These are phyloP conservation scores for Alethe diademata DNA, from an alignment of 2,113 vertebrate species.

Conservation along the genomic window DNA sequence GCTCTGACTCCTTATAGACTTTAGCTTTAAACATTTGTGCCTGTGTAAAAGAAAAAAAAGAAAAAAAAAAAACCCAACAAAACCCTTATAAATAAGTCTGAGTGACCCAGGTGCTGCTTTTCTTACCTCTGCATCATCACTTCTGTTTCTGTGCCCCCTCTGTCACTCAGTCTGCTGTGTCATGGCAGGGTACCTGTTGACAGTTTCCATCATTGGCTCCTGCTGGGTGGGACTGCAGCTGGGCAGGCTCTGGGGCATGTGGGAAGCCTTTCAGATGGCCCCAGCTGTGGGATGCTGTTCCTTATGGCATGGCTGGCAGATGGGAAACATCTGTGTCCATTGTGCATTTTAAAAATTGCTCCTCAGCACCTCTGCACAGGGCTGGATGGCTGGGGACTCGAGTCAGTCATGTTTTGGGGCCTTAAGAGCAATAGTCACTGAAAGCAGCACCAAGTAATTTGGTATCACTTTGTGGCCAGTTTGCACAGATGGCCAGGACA, in stretches of 20 bases:
- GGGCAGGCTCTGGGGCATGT: neutral
- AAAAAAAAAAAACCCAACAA: fast-evolving
- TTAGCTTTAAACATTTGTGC: neutral
- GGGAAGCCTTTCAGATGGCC: neutral
- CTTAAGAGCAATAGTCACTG: neutral
- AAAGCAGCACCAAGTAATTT: neutral
- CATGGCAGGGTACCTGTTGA: neutral
- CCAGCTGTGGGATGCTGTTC: neutral
- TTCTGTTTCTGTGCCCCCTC: neutral
- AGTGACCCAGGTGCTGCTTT: neutral
- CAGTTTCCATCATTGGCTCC: neutral
- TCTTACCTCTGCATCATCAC: neutral
- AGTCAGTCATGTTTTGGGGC: neutral
- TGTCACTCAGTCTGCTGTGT: neutral
- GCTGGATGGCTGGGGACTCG: neutral
- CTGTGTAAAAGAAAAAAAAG: fast-evolving
- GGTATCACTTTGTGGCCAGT: neutral
- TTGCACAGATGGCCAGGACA: too few relatives aligned
- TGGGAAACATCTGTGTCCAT: neutral
- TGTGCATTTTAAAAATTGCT: neutral
- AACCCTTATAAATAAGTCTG: neutral
- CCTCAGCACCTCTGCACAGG: neutral
- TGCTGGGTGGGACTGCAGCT: neutral
- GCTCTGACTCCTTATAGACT: neutral
- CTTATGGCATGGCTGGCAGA: neutral